Conservation (phyloP, 1,140 invertebrate genomes). For the Hyles euphorbiae region DNA sequence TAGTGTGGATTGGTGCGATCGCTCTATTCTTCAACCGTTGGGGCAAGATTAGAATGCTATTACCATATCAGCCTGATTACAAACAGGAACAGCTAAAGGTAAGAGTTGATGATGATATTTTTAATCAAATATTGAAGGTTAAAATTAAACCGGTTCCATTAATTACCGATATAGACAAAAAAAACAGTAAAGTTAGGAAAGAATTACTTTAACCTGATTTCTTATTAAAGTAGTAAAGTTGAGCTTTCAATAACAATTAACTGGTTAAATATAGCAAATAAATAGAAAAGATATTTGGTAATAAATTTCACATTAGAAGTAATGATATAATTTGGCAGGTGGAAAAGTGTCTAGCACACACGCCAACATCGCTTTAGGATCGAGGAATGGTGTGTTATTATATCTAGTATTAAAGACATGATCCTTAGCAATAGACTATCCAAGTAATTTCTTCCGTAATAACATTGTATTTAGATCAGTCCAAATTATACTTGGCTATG, state of each 20-base stretch:
- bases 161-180: too few relatives aligned
- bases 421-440: not conserved
- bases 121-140: not conserved
- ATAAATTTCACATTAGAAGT: too few relatives aligned
- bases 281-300: too few relatives aligned
- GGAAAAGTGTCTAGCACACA: slow-evolving; percentile 38
- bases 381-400: slow-evolving; percentile 53
- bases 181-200: too few relatives aligned
- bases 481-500: too few relatives aligned
- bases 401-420: slow-evolving; percentile 11
- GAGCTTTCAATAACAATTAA: too few relatives aligned
- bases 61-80: slow-evolving; percentile 94
- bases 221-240: too few relatives aligned
- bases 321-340: slow-evolving; percentile 38
- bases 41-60: slow-evolving; percentile 94
- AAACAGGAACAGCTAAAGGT: slow-evolving; percentile 88
- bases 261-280: too few relatives aligned
- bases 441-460: too few relatives aligned
- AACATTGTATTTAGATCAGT: too few relatives aligned
- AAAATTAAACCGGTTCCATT: too few relatives aligned
- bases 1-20: slow-evolving; percentile 92
- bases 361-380: slow-evolving; percentile 52
- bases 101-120: slow-evolving; percentile 12
- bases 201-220: too few relatives aligned
- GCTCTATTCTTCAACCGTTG: slow-evolving; percentile 93